These are phyloP conservation scores for Larimichthys polyactis DNA, from an alignment of 2,113 vertebrate genomes.

Conservation along the genomic window DNA sequence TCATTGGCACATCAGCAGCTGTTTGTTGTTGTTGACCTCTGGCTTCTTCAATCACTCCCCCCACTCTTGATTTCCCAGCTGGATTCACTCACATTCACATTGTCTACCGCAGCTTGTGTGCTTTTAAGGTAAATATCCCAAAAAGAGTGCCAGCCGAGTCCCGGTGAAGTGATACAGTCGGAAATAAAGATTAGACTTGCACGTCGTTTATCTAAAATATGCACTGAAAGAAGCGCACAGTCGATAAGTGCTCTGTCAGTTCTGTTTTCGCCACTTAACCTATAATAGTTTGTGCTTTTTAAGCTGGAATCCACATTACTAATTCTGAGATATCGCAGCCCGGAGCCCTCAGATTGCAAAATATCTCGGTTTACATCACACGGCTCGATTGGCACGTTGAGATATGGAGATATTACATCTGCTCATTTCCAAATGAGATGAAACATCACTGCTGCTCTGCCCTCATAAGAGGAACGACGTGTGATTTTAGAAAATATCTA, in stretches of 20 bases:
- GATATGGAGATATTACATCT: not conserved
- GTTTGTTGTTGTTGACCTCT: constrained; percentile 4
- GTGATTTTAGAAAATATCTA: not conserved
- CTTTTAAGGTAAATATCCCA: not conserved
- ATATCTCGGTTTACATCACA: constrained; percentile 28
- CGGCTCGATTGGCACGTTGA: not conserved
- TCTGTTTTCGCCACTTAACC: constrained; percentile 1
- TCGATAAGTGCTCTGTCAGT: not conserved
- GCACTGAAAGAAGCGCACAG: not conserved
- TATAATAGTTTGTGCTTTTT: constrained; percentile 4
- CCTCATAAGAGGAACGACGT: no score
- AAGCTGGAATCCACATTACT: not conserved
- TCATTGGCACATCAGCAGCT: constrained; percentile 25
- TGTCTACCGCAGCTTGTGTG: not conserved
- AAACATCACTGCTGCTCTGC: not conserved
- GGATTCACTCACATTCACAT: not conserved
- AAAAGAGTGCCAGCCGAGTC: not conserved
- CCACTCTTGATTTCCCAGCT: constrained; percentile 23
- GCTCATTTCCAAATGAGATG: constrained; percentile 6
- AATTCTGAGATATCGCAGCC: constrained; percentile 23
- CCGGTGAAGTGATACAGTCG: not conserved
- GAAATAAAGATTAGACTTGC: not conserved
- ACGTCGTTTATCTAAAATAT: not conserved
- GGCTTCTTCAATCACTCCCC: not conserved
- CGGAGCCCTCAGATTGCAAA: constrained; percentile 17